Conservation (phyloP, 2,797 vertebrate species). For the Urosaurus nigricauda region DNA sequence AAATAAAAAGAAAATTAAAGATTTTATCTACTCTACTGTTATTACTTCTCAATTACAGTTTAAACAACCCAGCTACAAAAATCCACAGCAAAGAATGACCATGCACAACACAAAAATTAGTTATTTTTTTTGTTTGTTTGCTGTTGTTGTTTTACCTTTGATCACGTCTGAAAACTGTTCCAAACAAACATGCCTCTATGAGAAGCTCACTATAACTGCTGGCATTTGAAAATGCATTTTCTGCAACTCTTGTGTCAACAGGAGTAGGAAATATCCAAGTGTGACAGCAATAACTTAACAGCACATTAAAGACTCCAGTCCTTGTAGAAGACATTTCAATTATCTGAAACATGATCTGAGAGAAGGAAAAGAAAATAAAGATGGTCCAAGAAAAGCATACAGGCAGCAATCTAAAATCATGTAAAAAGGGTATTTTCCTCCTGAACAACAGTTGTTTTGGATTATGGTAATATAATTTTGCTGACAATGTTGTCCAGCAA, state of each 20-base stretch:
- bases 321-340: slow-evolving; percentile 89
- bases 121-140: not conserved
- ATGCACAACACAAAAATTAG: not conserved
- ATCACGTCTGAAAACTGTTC: slow-evolving; percentile 92
- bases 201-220: slow-evolving; percentile 85
- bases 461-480: not conserved
- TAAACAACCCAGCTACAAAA: not conserved
- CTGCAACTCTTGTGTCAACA: slow-evolving; percentile 46
- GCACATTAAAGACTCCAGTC: slow-evolving; percentile 89
- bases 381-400: slow-evolving; percentile 6
- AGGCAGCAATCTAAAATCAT: not conserved
- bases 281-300: slow-evolving; percentile 89
- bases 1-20: slow-evolving; percentile 34
- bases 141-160: slow-evolving; percentile 84
- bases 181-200: slow-evolving; percentile 90
- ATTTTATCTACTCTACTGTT: not conserved
- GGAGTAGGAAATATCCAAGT: slow-evolving; percentile 83
- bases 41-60: not conserved
- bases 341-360: slow-evolving; percentile 86
- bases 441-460: not conserved
- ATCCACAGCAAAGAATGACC: not conserved
- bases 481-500: not conserved
- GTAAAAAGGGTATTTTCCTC: not conserved
- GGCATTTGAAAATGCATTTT: slow-evolving; percentile 79
- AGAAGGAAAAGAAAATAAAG: slow-evolving; percentile 47